A percentile compares a stretch with the other conserved stretches of the same genome.
Conservation (phyloP, 2,888 invertebrate species). For the Phragmatobia fuliginosa region DNA sequence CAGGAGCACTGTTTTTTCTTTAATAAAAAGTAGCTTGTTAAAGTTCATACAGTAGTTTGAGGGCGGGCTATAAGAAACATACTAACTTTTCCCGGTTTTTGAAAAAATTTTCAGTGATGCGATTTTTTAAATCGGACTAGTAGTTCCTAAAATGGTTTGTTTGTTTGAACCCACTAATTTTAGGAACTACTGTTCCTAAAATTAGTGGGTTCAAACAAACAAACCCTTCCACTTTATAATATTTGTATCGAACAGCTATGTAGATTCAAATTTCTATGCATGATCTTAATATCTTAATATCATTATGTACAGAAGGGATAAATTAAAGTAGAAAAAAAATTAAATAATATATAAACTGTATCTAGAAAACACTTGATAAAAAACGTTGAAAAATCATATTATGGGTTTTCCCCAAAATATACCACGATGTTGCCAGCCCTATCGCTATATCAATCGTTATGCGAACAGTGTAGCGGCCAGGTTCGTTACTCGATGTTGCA, state of each 20-base stretch:
- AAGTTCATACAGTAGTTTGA: too few species aligned
- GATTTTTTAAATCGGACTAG: too few species aligned
- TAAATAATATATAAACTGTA: not conserved
- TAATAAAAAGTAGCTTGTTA: too few species aligned
- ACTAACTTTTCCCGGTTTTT: too few species aligned
- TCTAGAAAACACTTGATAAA: not conserved
- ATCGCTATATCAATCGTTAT: constrained; percentile 48
- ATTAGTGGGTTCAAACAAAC: too few species aligned
- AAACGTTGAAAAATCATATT: not conserved
- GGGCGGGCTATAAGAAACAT: too few species aligned
- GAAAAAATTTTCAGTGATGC: too few species aligned
- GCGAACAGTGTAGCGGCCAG: constrained; percentile 58
- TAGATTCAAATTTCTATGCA: not conserved
- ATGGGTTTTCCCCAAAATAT: not conserved
- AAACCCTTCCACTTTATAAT: not conserved
- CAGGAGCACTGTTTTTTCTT: too few species aligned
- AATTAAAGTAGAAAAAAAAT: too few species aligned
- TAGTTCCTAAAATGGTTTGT: too few species aligned
- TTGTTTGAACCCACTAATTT: too few species aligned
- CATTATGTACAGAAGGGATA: not conserved
- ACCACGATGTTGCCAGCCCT: constrained; percentile 41
- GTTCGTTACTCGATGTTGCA: constrained; percentile 62
- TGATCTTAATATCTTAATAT: not conserved
- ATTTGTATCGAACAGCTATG: not conserved
- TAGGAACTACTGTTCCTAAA: too few species aligned